Percentiles rank a stretch among this genome's conserved stretches.
phyloP scores from a whole-genome alignment of 2,888 invertebrate species.

The Antitype chi region DNA sequence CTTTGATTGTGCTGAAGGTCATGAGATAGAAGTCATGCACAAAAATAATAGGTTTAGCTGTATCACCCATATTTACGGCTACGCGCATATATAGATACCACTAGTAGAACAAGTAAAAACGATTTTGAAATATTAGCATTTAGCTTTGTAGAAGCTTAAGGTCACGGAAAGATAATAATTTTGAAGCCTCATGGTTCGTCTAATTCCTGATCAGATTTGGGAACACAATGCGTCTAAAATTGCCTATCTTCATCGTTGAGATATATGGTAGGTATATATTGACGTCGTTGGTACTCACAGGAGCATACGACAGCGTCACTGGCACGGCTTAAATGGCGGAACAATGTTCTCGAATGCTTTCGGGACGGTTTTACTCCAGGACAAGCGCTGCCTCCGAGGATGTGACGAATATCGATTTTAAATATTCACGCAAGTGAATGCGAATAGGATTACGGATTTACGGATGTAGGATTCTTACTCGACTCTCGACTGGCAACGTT shows the following conservation, averaged over 20 bases:
- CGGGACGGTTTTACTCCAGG: conserved; percentile 33
- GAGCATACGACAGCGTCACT: conserved; percentile 25
- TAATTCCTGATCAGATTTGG: conserved; percentile 5
- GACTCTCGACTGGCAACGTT: conserved; percentile 1
- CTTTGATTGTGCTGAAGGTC: background rate
- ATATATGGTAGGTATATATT: conserved; percentile 17
- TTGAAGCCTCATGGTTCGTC: background rate
- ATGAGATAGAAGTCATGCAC: background rate
- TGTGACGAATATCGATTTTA: conserved; percentile 47
- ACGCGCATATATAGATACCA: background rate
- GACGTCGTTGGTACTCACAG: conserved; percentile 15
- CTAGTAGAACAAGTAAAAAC: no score
- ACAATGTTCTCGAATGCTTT: conserved; percentile 56
- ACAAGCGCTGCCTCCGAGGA: conserved; percentile 25
- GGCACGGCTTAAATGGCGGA: conserved; percentile 56
- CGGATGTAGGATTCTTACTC: conserved; percentile 3
- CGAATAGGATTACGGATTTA: conserved; percentile 22
- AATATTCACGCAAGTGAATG: conserved; percentile 41
- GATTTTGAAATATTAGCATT: no score
- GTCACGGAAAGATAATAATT: background rate
- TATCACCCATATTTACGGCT: background rate
- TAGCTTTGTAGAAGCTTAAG: no score
- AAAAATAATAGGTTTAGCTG: no score
- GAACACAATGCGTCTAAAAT: conserved; percentile 33
- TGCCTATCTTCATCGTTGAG: conserved; percentile 16